Evolutionary conservation across 2,888 invertebrate species (phyloP), one percentile per base, ranked within the genome.

Genomic region (Lissonota sp.): DNA sequence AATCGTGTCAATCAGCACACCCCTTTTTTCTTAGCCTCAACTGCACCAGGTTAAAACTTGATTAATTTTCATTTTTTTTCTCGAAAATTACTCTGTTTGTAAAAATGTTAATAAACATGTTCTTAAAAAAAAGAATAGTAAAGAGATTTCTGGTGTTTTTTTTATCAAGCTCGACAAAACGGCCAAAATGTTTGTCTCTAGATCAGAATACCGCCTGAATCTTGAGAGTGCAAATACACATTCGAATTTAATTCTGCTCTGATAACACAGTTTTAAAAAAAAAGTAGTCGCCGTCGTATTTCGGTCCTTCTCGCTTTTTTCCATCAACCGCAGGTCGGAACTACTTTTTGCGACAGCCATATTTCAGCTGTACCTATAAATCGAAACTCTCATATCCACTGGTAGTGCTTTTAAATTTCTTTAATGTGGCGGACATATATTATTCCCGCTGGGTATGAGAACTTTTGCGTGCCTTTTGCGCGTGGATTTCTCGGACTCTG

Each of bases 301-400:
- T 72, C 26, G 26, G 1, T 26, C 26, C 26, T 26, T 26, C 26
- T 26, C 26, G 26, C 26, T 26, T 26, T 10, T 44, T 10, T 44
- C 4, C 10, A 2, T 44, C 44, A 8, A 6, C 10, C 44, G 7
- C 6, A 62, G 57, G 70, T 55, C 49, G 44, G 66, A 72, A 44
- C 26, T 53, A 2, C 26, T 49, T 60, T 80, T 79, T 83, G 79
- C 63, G 67, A 77, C 74, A 74, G 69, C 85, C 80, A 89, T 88
- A 86, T 88, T 86, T 87, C 86, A 86, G 74, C 67, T 76, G 37
- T 26, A 10, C 80, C 77, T 80, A 80, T 90, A 91, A 90, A 90
- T 89, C 85, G 84, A 78, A 85, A 86, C 87, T 87, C 87, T 90
- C 89, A 90, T 90, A 90, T 88, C 89, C 90, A 87, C 88, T 73